Percentiles rank a stretch among this genome's conserved stretches.
phyloP scores from a whole-genome alignment of 2,888 invertebrate species.

The Rhyacophila evoluta region DNA sequence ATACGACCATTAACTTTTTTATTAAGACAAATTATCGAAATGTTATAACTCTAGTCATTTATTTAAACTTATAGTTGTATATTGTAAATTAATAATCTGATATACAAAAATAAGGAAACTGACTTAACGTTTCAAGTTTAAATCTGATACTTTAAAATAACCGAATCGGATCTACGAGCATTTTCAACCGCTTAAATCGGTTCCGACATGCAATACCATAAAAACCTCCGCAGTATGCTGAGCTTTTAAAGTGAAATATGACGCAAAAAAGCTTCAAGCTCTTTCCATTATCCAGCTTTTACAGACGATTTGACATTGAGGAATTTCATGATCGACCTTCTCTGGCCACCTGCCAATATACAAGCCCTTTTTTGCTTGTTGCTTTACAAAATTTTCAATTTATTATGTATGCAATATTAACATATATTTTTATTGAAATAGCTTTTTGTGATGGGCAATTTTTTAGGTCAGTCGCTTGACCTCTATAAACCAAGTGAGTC shows the following conservation, averaged over 20 bases:
- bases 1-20: no score
- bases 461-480: background rate
- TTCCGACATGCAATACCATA: background rate
- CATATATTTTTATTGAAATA: background rate
- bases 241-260: background rate
- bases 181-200: background rate
- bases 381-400: slow-evolving; percentile 7
- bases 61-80: no score
- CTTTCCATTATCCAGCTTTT: background rate
- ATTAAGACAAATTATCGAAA: no score
- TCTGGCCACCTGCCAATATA: background rate
- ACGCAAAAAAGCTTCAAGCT: background rate
- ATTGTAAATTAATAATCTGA: no score
- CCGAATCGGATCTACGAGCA: no score
- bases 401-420: background rate
- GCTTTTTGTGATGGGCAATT: background rate
- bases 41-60: no score
- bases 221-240: background rate
- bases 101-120: no score
- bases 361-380: background rate
- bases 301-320: slow-evolving; percentile 15
- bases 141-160: no score
- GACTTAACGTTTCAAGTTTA: no score
- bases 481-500: background rate
- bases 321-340: slow-evolving; percentile 5